These are phyloP conservation scores for Scaeva pyrastri DNA, from an alignment of 2,888 invertebrate species.

Conservation along the genomic window DNA sequence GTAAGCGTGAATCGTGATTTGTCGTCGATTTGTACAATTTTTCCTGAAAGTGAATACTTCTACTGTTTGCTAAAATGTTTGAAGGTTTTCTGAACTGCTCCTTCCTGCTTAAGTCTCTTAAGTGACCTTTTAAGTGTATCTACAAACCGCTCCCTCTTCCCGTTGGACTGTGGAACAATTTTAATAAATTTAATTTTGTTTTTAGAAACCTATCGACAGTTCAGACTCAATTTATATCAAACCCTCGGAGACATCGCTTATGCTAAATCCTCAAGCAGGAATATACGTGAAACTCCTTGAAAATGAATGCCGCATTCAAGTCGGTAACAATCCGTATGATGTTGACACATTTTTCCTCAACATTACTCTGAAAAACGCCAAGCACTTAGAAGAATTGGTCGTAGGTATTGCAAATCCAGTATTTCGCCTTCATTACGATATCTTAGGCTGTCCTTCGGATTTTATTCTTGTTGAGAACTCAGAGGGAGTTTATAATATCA, in stretches of 20 bases:
- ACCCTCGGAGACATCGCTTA: constrained; percentile 78
- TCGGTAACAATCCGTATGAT: constrained; percentile 81
- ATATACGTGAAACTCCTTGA: constrained; percentile 81
- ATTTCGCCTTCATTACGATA: constrained; percentile 79
- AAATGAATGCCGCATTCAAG: constrained; percentile 81
- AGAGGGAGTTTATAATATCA: constrained; percentile 81
- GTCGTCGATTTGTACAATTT: too few species aligned
- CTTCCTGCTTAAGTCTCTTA: too few species aligned
- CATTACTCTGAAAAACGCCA: constrained; percentile 79
- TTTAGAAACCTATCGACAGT: constrained; percentile 75
- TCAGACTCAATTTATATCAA: constrained; percentile 46
- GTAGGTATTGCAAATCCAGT: constrained; percentile 68
- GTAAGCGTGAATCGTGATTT: too few species aligned
- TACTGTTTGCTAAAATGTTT: too few species aligned
- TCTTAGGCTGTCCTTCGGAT: constrained; percentile 81
- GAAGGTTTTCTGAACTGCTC: too few species aligned
- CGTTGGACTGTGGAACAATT: too few species aligned
- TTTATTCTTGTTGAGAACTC: constrained; percentile 79
- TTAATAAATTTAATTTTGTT: not conserved
- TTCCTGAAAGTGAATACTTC: too few species aligned
- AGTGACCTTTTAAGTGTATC: too few species aligned
- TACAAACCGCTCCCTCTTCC: too few species aligned
- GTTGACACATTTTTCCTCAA: constrained; percentile 81
- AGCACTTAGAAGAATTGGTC: constrained; percentile 78
- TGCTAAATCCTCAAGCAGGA: constrained; percentile 82